These are phyloP conservation scores for Tadarida brasiliensis DNA, from an alignment of 2,797 vertebrate species.

Conservation along the genomic window DNA sequence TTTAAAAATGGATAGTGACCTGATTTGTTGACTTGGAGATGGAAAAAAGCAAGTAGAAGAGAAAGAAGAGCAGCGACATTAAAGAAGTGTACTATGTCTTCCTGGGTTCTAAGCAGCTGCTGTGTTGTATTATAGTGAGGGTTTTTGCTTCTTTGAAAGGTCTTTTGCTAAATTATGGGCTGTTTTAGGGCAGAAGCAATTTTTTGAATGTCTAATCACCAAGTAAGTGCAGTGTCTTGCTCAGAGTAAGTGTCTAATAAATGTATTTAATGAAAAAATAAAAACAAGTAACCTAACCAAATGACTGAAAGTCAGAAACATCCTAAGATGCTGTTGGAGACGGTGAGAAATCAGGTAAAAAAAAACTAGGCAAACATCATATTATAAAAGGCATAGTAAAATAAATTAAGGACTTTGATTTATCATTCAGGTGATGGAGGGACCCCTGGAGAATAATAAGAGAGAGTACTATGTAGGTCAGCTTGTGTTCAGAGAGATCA, in stretches of 20 bases:
- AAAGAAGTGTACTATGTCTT: background rate
- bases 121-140: background rate
- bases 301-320: background rate
- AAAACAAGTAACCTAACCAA: constrained; percentile 17
- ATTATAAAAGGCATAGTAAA: background rate
- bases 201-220: background rate
- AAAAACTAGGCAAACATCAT: background rate
- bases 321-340: background rate
- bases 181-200: background rate
- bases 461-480: background rate
- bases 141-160: background rate
- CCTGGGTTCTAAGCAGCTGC: background rate
- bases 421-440: background rate
- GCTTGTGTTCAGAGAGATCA: background rate
- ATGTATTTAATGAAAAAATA: background rate
- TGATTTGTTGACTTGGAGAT: background rate
- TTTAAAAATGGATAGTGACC: background rate
- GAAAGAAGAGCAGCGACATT: background rate
- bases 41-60: background rate
- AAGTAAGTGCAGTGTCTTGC: background rate
- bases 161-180: background rate
- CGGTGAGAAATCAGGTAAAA: background rate
- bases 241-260: background rate
- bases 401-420: constrained; percentile 26
- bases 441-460: background rate